Evolutionary conservation across 2,888 invertebrate genomes (phyloP), one percentile per base, ranked within the genome.

Genomic region (Melanostoma mellinum): DNA sequence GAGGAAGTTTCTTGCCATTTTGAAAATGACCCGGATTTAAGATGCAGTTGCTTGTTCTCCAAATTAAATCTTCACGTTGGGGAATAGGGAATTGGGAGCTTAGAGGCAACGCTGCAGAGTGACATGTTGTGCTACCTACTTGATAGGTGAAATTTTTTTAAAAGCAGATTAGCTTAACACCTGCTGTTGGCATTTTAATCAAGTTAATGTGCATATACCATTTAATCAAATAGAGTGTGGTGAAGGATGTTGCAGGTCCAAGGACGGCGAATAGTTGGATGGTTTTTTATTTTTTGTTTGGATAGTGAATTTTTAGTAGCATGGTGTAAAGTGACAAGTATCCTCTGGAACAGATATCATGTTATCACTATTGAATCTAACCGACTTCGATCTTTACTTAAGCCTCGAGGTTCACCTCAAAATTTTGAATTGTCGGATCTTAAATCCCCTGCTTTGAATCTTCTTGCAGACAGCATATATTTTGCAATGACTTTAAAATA

Each of bases 1-100:
- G 46, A 33, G 9, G 44, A 69, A 60, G 46, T 63, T 20, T 71
- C 50, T n/a, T 44, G 52, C 53, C 61, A 61, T 77, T 72, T 81
- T 68, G n/a, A 38, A 60, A 81, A 77, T 55, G 55, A 61, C 55
- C 35, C 55, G 10, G 61, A 42, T 52, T 55, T 56, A 72, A 68
- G 61, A 67, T 73, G 77, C 77, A 76, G 74, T 36, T 4, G 10
- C 38, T 33, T 72, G 61, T 38, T 60, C 67, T 53, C 48, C 10
- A 68, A 68, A 67, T 68, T 77, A 61, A 61, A 72, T 61, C 50
- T 35, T 40, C 36, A 20, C 56, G 48, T 9, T 40, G 2, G n/a
- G 2, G 50, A 40, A 1, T 44, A 32, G 4, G 6, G 52, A 35
- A 67, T n/a, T 6, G 8, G 33, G 10, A 33, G 44, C 8, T 10